Evolutionary conservation across 92 coral and sea anemone species (phyloP).

Genomic region (Phenganax subtilis): DNA sequence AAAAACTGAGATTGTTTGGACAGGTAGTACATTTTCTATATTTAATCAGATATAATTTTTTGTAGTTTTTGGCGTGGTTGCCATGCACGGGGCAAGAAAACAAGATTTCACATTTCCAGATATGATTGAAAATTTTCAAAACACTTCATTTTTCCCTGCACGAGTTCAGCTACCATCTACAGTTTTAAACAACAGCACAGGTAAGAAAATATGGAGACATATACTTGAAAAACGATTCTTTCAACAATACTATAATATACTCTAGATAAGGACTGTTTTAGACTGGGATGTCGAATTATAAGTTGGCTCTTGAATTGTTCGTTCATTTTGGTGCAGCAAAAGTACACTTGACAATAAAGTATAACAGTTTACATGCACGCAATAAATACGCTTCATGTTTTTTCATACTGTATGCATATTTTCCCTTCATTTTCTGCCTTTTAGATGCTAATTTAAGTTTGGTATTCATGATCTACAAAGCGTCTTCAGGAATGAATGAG

Average conservation of each 20-base stretch:
- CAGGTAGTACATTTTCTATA: no score
- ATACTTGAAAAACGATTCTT: no score
- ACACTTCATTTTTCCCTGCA: constrained; percentile 20
- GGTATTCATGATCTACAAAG: constrained; percentile 36
- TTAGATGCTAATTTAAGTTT: constrained; percentile 8
- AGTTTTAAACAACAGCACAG: neutral
- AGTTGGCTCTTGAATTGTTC: no score
- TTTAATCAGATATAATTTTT: neutral
- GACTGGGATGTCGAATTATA: no score
- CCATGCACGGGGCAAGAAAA: neutral
- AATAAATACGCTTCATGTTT: no score
- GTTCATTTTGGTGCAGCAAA: no score
- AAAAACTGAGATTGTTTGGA: no score
- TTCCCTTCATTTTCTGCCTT: neutral
- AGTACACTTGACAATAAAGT: no score
- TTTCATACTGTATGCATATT: neutral
- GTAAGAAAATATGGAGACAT: neutral
- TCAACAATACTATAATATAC: no score
- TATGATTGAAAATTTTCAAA: constrained; percentile 7
- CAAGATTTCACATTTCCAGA: constrained; percentile 25
- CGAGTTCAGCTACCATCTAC: constrained; percentile 14
- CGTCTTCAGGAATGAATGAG: constrained; percentile 7
- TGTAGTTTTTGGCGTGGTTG: constrained; percentile 32
- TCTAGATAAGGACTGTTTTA: no score
- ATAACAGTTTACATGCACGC: no score